Evolutionary conservation across 53 echinoderm and acorn worm genomes (phyloP).

Genomic region (Henricia sp.): DNA sequence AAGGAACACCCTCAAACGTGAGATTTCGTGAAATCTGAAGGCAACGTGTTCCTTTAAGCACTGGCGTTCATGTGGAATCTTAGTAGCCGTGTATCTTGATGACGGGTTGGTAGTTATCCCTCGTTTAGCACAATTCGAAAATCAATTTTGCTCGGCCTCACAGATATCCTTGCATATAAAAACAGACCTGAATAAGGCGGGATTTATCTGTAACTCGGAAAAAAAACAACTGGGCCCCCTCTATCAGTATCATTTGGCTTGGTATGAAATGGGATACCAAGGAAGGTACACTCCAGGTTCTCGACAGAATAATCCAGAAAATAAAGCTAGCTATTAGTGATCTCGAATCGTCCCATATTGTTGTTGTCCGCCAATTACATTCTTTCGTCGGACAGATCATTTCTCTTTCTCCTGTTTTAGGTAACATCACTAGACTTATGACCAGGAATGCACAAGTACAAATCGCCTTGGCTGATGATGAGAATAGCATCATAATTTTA

Average conservation of each 20-base stretch:
- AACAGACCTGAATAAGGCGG: not conserved
- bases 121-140: not conserved
- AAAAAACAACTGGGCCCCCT: not conserved
- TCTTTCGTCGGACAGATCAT: conserved; percentile 28
- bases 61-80: not conserved
- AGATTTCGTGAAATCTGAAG: no score
- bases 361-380: not conserved
- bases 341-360: not conserved
- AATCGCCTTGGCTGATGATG: not conserved
- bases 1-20: no score
- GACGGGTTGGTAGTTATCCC: conserved; percentile 9
- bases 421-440: not conserved
- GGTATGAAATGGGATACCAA: conserved; percentile 11
- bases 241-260: not conserved
- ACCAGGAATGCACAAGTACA: not conserved
- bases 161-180: not conserved
- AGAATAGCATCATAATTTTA: not conserved
- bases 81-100: conserved; percentile 5
- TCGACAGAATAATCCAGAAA: not conserved
- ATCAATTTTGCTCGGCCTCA: not conserved
- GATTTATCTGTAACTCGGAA: not conserved
- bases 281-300: not conserved
- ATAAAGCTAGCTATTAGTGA: not conserved
- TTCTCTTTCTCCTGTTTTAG: conserved; percentile 19
- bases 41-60: no score